Evolutionary conservation across 2,888 invertebrate genomes (phyloP), one percentile per base, ranked within the genome.

Genomic region (Flabesymbios commensalis): DNA sequence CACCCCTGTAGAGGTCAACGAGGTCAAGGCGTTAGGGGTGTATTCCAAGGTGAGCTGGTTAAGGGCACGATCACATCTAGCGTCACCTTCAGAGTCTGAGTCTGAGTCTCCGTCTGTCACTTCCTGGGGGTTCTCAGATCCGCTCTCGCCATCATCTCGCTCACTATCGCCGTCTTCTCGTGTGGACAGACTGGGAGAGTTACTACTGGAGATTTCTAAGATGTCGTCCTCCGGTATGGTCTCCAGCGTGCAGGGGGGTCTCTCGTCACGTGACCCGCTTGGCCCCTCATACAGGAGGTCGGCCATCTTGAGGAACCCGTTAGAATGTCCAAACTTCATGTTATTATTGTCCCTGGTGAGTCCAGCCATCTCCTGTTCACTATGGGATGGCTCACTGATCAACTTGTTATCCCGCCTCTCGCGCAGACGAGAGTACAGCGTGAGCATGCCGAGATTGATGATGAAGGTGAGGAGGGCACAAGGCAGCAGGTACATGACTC

Each of bases 391-490:
- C 41, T 63, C 63, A 2, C 54, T 54, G 2, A 63, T 31, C 31
- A 63, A 39, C 22, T 60, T 63, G 14, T 56, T 51, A n/a, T 33
- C 43, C n/a, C 43, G n/a, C n/a, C 22, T 41, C 24, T 17, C 14
- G 14, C 53, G 28, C n/a, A 64, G 5, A 4, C 49, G 36, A 49
- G 47, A 64, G 32, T 67, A 69, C 5, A 67, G 26, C 14, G 64
- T 28, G 19, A 71, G 61, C 22, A 69, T 65, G 32, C 42, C 64
- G n/a, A 63, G 33, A 54, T 72, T 72, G 10, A 69, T 24, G 22
- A 52, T 31, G 32, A 55, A 70, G 2, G 54, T 63, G 3, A 72
- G 39, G 3, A 70, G 17, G 3, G 70, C 63, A 1, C 66, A 65
- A 1, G 63, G 52, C 3, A 64, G 55, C 2, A 72, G 51, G 53